Evolutionary conservation across 1,140 invertebrate species (phyloP).

Genomic region (Trichonephila inaurata): DNA sequence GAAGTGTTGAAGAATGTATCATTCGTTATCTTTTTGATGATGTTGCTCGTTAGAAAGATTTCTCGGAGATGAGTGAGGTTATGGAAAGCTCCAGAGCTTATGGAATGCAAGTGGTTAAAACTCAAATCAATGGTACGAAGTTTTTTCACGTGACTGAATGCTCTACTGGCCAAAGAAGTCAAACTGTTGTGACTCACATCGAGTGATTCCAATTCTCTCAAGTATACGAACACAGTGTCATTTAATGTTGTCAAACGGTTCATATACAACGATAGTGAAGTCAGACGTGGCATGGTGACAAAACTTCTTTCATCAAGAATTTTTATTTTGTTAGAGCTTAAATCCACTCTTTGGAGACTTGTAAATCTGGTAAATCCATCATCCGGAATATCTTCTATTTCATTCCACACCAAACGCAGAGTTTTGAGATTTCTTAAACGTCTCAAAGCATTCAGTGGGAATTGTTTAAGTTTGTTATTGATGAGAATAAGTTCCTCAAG

Average conservation of each 20-base stretch:
- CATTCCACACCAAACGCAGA: constrained; percentile 91
- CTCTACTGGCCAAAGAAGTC: constrained; percentile 79
- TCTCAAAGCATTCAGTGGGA: constrained; percentile 89
- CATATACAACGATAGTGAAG: constrained; percentile 90
- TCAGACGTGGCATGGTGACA: constrained; percentile 88
- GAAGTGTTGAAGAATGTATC: constrained; percentile 90
- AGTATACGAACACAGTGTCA: constrained; percentile 87
- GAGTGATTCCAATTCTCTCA: constrained; percentile 89
- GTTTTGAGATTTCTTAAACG: constrained; percentile 87
- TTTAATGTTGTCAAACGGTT: constrained; percentile 90
- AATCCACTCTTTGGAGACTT: constrained; percentile 88
- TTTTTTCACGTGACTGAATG: constrained; percentile 87
- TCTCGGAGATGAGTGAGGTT: constrained; percentile 88
- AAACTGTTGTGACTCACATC: constrained; percentile 94
- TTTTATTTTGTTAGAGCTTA: constrained; percentile 92
- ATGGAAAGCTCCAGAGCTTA: constrained; percentile 88
- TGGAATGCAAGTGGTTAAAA: constrained; percentile 92
- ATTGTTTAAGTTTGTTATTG: constrained; percentile 90
- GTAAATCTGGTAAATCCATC: constrained; percentile 87
- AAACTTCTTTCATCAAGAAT: constrained; percentile 89
- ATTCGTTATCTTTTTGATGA: constrained; percentile 90
- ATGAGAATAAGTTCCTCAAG: constrained; percentile 91
- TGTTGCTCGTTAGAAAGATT: constrained; percentile 94
- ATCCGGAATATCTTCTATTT: constrained; percentile 86
- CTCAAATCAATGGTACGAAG: constrained; percentile 91